These are phyloP conservation scores for Arbacia lixula DNA, from an alignment of 53 echinoderm and acorn worm genomes.

Conservation along the genomic window DNA sequence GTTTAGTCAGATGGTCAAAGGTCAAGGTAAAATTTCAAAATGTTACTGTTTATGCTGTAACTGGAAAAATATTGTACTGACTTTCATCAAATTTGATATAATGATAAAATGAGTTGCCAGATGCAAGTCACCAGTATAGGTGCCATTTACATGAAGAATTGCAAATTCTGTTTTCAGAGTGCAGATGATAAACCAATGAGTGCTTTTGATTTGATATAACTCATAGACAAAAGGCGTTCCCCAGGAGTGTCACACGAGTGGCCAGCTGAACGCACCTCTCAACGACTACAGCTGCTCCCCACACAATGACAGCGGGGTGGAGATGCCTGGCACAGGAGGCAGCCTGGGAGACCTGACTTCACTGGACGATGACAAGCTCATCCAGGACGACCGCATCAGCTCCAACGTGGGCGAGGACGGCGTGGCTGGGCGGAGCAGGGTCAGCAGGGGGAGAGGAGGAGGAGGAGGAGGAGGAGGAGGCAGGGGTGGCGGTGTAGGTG, in stretches of 20 bases:
- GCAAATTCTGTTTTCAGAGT: neutral
- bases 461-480: constrained; percentile 45
- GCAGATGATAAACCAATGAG: too few relatives aligned
- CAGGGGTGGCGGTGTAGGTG: too few relatives aligned
- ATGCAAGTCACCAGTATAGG: neutral
- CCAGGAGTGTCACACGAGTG: constrained; percentile 43
- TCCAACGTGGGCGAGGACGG: constrained; percentile 79
- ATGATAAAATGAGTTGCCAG: too few relatives aligned
- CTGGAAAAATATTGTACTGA: too few relatives aligned
- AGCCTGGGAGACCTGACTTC: constrained; percentile 86
- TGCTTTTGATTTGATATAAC: too few relatives aligned
- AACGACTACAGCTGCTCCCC: constrained; percentile 95
- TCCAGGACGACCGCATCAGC: constrained; percentile 94
- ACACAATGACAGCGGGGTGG: constrained; percentile 97
- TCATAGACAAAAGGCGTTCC: constrained; percentile 30
- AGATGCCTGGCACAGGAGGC: constrained; percentile 90
- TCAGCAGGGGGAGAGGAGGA: constrained; percentile 36
- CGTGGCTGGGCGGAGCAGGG: neutral
- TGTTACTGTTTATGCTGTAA: too few relatives aligned
- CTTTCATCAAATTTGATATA: too few relatives aligned
- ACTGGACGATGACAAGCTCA: constrained; percentile 86
- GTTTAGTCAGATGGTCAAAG: too few relatives aligned
- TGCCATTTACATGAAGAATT: neutral
- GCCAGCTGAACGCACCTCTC: constrained; percentile 13
- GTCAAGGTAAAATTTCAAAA: too few relatives aligned